These are phyloP conservation scores for Tetrao urogallus DNA, from an alignment of 2,113 vertebrate genomes.

Conservation along the genomic window DNA sequence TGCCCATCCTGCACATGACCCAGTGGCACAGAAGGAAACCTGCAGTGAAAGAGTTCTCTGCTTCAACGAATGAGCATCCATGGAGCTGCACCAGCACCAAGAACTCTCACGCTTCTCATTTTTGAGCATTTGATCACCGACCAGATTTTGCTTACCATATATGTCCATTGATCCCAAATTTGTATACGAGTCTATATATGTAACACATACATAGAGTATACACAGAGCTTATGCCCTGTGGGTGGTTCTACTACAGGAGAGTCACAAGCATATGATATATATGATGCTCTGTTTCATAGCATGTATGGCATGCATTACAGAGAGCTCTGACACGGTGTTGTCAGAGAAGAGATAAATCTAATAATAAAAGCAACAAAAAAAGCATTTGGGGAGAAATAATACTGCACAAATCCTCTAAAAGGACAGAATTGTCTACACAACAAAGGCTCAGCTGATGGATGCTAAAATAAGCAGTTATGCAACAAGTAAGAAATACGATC, in stretches of 20 bases:
- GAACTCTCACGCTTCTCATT: not conserved
- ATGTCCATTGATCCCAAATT: not conserved
- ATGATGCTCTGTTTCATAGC: conserved; percentile 42
- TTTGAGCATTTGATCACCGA: not conserved
- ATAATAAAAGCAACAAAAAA: conserved; percentile 71
- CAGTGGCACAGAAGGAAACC: fast-evolving
- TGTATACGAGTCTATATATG: fast-evolving
- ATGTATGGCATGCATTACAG: conserved; percentile 54
- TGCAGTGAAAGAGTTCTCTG: not conserved
- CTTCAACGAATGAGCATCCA: not conserved
- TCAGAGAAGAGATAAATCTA: conserved; percentile 76
- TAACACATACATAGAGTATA: not conserved
- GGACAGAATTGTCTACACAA: conserved; percentile 67
- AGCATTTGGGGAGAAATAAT: conserved; percentile 54
- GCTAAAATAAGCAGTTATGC: conserved; percentile 75
- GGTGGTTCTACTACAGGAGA: not conserved
- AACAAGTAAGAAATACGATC: conserved; percentile 71
- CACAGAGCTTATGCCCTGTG: not conserved
- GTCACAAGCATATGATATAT: not conserved
- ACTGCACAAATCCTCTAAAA: conserved; percentile 65
- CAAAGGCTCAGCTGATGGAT: conserved; percentile 72
- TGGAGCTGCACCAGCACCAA: not conserved
- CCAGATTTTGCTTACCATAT: not conserved
- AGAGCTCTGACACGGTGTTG: conserved; percentile 69
- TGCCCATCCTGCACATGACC: not conserved